Conservation (phyloP, 1,140 invertebrate genomes). For the Bombus pyrosoma region DNA sequence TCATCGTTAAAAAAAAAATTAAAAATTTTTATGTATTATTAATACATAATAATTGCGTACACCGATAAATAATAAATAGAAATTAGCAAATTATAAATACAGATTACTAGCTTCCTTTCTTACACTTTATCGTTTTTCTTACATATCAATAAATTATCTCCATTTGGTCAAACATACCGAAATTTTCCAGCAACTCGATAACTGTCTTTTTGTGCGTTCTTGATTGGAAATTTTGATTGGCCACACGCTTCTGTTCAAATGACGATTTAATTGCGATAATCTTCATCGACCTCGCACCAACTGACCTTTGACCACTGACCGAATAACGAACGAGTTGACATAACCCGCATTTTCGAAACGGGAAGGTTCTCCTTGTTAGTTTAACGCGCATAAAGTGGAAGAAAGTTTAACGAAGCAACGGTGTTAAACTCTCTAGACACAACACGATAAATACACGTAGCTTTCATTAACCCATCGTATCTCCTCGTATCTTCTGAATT, state of each 20-base stretch:
- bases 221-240: not conserved
- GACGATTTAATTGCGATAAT: conserved; percentile 22
- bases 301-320: not conserved
- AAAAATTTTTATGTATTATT: too few relatives aligned
- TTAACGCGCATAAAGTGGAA: not conserved
- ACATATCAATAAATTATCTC: not conserved
- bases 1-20: too few relatives aligned
- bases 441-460: not conserved
- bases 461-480: not conserved
- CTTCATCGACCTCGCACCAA: not conserved
- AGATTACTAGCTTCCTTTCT: not conserved
- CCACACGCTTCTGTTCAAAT: not conserved
- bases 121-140: not conserved
- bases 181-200: not conserved
- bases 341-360: not conserved
- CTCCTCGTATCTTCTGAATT: not conserved
- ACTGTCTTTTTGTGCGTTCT: not conserved
- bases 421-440: not conserved
- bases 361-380: not conserved
- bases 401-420: not conserved
- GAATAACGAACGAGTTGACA: not conserved
- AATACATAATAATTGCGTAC: too few relatives aligned
- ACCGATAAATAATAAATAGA: too few relatives aligned
- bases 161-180: not conserved
- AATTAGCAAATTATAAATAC: too few relatives aligned